A percentile compares a stretch with the other conserved stretches of the same genome.
Evolutionary conservation across 2,113 vertebrate species (phyloP).

Genomic region (Gallinago media): DNA sequence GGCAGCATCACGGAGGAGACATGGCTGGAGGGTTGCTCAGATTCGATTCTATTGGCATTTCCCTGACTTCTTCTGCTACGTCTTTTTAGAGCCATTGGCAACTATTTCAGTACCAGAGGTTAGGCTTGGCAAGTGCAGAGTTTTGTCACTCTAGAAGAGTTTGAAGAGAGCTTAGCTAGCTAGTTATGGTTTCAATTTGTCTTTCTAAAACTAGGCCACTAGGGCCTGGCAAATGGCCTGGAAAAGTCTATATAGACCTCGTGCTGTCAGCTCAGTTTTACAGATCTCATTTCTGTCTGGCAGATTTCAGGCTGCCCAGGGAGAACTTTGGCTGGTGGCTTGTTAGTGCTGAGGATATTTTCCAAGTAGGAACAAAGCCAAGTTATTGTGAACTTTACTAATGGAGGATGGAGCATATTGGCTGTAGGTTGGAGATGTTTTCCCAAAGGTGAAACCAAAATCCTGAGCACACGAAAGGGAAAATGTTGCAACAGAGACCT

Average conservation of each 20-base stretch:
- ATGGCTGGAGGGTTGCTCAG: neutral
- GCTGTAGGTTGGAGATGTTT: neutral
- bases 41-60: neutral
- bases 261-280: conserved; percentile 32
- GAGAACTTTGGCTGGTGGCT: conserved; percentile 32
- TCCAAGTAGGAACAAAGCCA: neutral
- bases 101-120: neutral
- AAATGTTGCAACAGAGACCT: neutral
- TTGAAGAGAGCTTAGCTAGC: neutral
- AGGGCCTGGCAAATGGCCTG: conserved; percentile 56
- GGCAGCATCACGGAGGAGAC: neutral
- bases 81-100: neutral
- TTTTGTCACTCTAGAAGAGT: neutral
- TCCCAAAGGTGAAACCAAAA: conserved; percentile 10
- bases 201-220: conserved; percentile 51
- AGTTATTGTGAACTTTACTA: neutral
- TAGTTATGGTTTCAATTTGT: conserved; percentile 48
- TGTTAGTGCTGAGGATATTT: neutral
- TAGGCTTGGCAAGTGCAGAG: neutral
- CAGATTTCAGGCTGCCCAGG: conserved; percentile 38
- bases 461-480: neutral
- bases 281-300: conserved; percentile 49
- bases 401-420: neutral
- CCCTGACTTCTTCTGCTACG: neutral
- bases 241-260: conserved; percentile 32